Base-by-base conservation (phyloP, 2,797 vertebrate species). In the Myotis vivesi region DNA sequence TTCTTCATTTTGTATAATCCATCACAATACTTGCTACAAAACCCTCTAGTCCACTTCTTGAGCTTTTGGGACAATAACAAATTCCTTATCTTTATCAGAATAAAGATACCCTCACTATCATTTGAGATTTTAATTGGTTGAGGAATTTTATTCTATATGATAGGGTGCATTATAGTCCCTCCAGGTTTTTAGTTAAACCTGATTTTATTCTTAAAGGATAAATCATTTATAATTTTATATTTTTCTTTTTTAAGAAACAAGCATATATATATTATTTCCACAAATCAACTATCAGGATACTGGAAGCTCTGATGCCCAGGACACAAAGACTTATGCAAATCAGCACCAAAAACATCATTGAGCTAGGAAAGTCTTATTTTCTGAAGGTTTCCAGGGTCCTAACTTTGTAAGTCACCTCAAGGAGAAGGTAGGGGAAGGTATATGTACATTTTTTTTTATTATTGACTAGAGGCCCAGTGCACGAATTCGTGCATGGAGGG, bases 361-460 rank as follows among this genome's bases (percentile, higher is more conserved):
- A 87, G 46, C 36, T 22, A 53, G 28, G 49, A 66, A 59, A 77
- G 3, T 41, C 20, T 82, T 69, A 13, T 53, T 82, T 72, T 72
- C 76, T 71, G n/a, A 19, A 30, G 22, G 28, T 57, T 68, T 59
- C 53, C 76, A 72, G 57, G 3, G 4, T 22, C 15, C 55, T 28
- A 62, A 79, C 25, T 77, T 92, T 85, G 57, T 36, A 88, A 85
- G 44, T 86, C 76, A 77, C 41, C 41, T 88, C 59, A 95, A 69
- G 20, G 20, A 55, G 11, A 41, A 92, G 38, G 5, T 25, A 4
- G 3, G 33, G 4, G 5, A 83, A 57, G 20, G 36, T 15, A 91
- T 30, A 19, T 46, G 16, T 55, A 33, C 68, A 30, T 44, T 90
- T 55, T 80, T 53, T 79, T 62, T 30, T 59, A 59, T 59, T 55